Base-by-base conservation (phyloP, 2,888 invertebrate species). In the Pristionchus mayeri region DNA sequence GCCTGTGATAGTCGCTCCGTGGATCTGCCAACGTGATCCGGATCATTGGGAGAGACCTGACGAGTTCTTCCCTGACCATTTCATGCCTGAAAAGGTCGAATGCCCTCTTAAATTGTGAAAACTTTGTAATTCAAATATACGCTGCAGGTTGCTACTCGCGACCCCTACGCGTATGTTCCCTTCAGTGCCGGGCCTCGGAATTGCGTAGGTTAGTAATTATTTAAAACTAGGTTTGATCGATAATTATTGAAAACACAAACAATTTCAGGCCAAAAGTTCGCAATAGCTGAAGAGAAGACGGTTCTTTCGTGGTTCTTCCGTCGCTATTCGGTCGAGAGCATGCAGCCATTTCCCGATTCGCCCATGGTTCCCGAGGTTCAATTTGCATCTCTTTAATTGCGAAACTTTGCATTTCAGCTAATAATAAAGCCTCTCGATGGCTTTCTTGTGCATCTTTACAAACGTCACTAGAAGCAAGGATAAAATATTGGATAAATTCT, bases 121-220 rank as follows among this genome's bases (percentile, higher is more conserved):
- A 9, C 27, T 4, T 18, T 9, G 30, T 13, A 27, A 18, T 30
- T 1, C 34, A 34, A 34, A 34, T 34, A 18, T 63, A 3, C 18
- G 4, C 2, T 63, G 9, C n/a, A 54, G 54, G 54, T 67, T 3
- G 76, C 86, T 3, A 90, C 90, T 27, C 89, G 94, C 52, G 93
- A 94, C 87, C 93, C 94, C 0, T 94, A 90, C 89, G 91, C 93
- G 30, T 94, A 93, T 88, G 91, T 94, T 30, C 94, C 94, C 3
- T 94, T 94, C 90, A 94, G 94, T 40, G 94, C 94, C 54, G 94
- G 94, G 11, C 91, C 92, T 0, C 90, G 94, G 24, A 94, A 94
- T 89, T 94, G 94, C 86, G 94, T 94, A 48, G 94, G 90, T 88
- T 24, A 37, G 37, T 7, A 37, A 37, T 1, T 44, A n/a, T 9